Base-by-base conservation (phyloP, 2,888 invertebrate genomes). In the Elysia crispata region DNA sequence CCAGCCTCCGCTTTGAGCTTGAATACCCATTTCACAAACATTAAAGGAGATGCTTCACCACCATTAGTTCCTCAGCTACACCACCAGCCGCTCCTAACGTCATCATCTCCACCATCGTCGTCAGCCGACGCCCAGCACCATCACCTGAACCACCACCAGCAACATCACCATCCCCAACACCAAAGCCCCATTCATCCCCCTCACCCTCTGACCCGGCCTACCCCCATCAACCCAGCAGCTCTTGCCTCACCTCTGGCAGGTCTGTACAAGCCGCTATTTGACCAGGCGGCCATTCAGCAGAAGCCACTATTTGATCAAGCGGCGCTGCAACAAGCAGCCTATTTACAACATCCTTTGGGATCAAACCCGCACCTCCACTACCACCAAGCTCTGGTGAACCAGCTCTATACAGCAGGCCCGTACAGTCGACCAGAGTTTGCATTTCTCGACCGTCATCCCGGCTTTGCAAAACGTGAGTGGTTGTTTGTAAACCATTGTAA, bases 341-440 rank as follows among this genome's bases (percentile, higher is more conserved):
- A 64, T 25, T 3, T 73, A 1, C 41, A 41, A 41, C 41, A 41
- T 11, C 41, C 41, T 11, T 11, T 41, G 41, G 41, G 41, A 41
- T 41, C 41, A 11, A 64, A 73, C 25, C 33, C 70, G 15, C 69
- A 62, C 57, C 69, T 69, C 23, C n/a, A 11, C 31, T 70, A 76
- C 75, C 76, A 75, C 70, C 60, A 67, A 20, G 79, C 75, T 20
- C 57, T 60, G 60, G 70, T 76, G 28, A 76, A 62, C 20, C 80
- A 80, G 15, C 20, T 80, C 20, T 76, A 80, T 76, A 41, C 41
- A 41, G 20, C 75, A 23, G 25, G 57, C 15, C 64, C 80, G 3
- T 76, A 54, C 54, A 50, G 41, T 0, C 50, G 70, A 49, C 60
- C 70, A 11, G 76, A 75, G n/a, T 15, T 62, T 0, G 23, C 80